These are phyloP conservation scores for Thereva nobilitata DNA, from an alignment of 2,888 invertebrate genomes.

Conservation along the genomic window DNA sequence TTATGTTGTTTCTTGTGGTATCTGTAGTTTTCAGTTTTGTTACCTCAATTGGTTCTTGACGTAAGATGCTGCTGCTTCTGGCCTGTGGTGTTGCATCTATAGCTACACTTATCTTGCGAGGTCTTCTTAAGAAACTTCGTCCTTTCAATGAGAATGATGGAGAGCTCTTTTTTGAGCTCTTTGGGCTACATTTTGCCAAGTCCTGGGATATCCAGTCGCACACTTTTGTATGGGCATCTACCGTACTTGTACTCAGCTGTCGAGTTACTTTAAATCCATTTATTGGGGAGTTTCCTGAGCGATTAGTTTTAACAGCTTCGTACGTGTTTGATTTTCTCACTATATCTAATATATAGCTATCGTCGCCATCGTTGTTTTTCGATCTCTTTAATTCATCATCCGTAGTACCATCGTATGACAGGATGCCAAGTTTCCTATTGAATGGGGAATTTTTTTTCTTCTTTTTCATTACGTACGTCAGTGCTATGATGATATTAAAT, in stretches of 20 bases:
- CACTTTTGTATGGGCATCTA: constrained; percentile 85
- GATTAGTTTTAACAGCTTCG: constrained; percentile 60
- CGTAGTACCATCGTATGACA: constrained; percentile 54
- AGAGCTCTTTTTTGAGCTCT: constrained; percentile 53
- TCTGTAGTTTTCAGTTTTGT: constrained; percentile 59
- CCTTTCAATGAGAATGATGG: constrained; percentile 50
- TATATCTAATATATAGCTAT: constrained; percentile 55
- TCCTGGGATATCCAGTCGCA: constrained; percentile 85
- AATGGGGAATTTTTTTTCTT: constrained; percentile 34
- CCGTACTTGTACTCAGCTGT: constrained; percentile 77
- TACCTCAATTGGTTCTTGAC: constrained; percentile 77
- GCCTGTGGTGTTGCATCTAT: constrained; percentile 79
- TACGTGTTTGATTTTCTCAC: constrained; percentile 53
- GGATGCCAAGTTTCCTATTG: constrained; percentile 50
- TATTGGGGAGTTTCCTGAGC: constrained; percentile 54
- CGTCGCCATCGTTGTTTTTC: constrained; percentile 55
- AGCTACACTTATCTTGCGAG: constrained; percentile 75
- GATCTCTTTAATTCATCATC: constrained; percentile 57
- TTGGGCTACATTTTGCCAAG: constrained; percentile 73
- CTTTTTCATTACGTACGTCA: constrained; percentile 49
- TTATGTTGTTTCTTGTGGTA: constrained; percentile 49
- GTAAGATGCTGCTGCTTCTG: constrained; percentile 71
- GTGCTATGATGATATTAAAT: constrained; percentile 64
- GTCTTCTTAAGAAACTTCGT: constrained; percentile 60
- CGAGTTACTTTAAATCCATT: constrained; percentile 69